Percentiles rank a stretch among this genome's conserved stretches.
These are phyloP conservation scores for Lepilemur septentrionalis DNA, from an alignment of 2,797 vertebrate genomes.

Conservation along the genomic window DNA sequence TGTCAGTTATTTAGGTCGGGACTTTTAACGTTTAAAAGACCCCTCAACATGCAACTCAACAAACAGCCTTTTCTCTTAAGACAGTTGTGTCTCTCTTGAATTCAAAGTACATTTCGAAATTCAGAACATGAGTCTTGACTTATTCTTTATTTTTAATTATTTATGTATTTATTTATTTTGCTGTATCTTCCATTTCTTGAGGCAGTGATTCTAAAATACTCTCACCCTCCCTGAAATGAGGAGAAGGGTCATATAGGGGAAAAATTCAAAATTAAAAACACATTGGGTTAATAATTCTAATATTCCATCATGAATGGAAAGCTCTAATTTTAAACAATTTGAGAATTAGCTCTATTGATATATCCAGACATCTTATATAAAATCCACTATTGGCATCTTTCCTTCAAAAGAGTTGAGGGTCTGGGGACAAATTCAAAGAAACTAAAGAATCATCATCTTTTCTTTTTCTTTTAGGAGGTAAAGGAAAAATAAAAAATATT, in stretches of 20 bases:
- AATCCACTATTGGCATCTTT: neutral
- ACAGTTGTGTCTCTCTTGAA: neutral
- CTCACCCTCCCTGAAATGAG: neutral
- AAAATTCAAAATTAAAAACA: neutral
- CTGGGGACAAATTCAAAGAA: slow-evolving; percentile 4
- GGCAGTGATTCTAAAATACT: neutral
- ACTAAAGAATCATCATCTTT: neutral
- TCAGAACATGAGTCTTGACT: neutral
- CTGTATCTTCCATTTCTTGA: neutral
- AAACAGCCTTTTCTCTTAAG: neutral
- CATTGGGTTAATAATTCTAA: neutral
- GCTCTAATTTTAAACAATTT: neutral
- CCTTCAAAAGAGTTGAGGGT: neutral
- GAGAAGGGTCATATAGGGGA: neutral
- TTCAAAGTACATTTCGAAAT: slow-evolving; percentile 1
- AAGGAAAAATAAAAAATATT: slow-evolving; percentile 2
- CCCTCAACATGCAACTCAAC: neutral
- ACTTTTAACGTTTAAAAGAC: neutral
- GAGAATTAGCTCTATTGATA: neutral
- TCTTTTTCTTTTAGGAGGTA: neutral
- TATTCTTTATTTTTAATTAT: neutral
- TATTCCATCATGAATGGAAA: neutral
- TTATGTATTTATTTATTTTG: neutral
- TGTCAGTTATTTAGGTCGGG: neutral
- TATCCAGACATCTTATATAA: neutral